phyloP scores from a whole-genome alignment of 2,888 invertebrate genomes.

The Chironomus riparius region DNA sequence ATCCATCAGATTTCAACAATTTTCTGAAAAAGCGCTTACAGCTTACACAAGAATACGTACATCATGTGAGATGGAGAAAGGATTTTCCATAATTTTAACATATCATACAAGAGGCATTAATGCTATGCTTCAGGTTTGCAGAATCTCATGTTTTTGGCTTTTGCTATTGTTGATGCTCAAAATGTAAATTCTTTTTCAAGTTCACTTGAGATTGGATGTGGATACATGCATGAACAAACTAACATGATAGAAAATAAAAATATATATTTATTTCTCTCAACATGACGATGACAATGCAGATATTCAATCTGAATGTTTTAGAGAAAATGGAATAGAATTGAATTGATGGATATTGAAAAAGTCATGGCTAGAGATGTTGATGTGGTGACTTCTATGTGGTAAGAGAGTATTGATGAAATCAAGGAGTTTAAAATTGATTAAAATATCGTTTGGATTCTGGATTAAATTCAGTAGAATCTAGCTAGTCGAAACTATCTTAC shows the following conservation, averaged over 20 bases:
- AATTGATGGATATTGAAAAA: no score
- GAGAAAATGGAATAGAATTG: no score
- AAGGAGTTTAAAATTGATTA: no score
- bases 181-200: not conserved
- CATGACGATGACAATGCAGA: not conserved
- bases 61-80: not conserved
- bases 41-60: not conserved
- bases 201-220: not conserved
- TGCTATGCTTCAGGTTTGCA: not conserved
- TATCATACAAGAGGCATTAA: not conserved
- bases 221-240: no score
- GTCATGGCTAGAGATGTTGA: no score
- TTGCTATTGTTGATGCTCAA: not conserved
- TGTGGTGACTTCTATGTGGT: no score
- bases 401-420: no score
- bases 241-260: not conserved
- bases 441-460: no score
- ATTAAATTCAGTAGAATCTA: no score
- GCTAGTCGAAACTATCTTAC: no score
- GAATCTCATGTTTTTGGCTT: not conserved
- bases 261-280: not conserved
- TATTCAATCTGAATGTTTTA: no score
- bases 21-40: not conserved
- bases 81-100: conserved; percentile 1
- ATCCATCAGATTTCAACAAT: not conserved